Conservation (phyloP, 2,888 invertebrate genomes). For the Lepidochitona cinerea region DNA sequence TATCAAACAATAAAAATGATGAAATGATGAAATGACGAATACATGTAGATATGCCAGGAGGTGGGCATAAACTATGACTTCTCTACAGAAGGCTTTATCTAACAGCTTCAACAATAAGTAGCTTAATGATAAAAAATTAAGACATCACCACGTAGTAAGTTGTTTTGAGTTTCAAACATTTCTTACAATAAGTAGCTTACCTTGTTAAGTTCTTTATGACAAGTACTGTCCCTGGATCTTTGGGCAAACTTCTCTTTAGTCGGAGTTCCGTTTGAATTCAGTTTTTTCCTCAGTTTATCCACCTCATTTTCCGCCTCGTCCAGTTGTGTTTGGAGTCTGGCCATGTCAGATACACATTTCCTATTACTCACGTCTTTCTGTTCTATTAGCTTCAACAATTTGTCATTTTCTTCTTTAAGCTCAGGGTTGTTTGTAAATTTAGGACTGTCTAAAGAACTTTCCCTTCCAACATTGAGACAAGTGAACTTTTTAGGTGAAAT, state of each 20-base stretch:
- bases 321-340: neutral
- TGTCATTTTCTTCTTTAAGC: neutral
- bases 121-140: no score
- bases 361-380: constrained; percentile 1
- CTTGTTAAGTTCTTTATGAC: constrained; percentile 34
- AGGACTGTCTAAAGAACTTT: neutral
- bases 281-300: neutral
- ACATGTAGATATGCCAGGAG: no score
- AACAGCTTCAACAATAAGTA: no score
- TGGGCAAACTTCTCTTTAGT: neutral
- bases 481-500: neutral
- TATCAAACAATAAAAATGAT: no score
- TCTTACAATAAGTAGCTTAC: no score
- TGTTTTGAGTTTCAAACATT: no score
- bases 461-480: no score
- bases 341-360: neutral
- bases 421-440: no score
- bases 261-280: neutral
- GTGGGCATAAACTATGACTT: no score
- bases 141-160: no score
- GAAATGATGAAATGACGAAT: no score
- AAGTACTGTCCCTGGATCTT: constrained; percentile 5
- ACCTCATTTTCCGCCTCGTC: neutral
- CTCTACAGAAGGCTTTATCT: no score
- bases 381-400: neutral